Conservation (phyloP, 2,888 invertebrate genomes). For the Clunio marinus region DNA sequence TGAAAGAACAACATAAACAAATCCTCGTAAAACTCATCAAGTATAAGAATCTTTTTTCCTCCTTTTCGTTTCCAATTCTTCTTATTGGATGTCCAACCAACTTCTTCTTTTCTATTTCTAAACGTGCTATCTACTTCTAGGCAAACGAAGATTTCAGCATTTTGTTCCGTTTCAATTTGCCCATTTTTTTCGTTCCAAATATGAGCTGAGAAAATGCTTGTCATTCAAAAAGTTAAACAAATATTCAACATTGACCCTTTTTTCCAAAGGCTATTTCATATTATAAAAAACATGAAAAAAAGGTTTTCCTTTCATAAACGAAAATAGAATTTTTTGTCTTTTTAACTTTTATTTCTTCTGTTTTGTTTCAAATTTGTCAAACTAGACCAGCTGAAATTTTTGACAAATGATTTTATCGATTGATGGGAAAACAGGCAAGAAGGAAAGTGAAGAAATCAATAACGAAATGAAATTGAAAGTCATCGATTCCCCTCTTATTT, state of each 20-base stretch:
- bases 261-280: neutral
- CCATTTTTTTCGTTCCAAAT: neutral
- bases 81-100: no score
- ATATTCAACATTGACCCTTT: constrained; percentile 28
- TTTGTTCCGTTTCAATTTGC: neutral
- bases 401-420: neutral
- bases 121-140: constrained; percentile 9
- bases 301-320: neutral
- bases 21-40: constrained; percentile 15
- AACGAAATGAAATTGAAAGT: neutral
- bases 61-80: neutral
- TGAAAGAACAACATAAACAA: constrained; percentile 17
- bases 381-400: neutral
- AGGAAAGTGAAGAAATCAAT: constrained; percentile 14
- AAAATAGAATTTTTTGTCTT: neutral
- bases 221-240: constrained; percentile 33
- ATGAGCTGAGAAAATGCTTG: constrained; percentile 25
- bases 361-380: no score
- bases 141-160: neutral
- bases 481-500: constrained; percentile 1
- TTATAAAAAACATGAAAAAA: neutral
- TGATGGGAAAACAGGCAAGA: neutral
- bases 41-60: neutral
- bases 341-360: neutral
- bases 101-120: neutral